Evolutionary conservation across 2,888 invertebrate species (phyloP).

Genomic region (Orthosia gothica): DNA sequence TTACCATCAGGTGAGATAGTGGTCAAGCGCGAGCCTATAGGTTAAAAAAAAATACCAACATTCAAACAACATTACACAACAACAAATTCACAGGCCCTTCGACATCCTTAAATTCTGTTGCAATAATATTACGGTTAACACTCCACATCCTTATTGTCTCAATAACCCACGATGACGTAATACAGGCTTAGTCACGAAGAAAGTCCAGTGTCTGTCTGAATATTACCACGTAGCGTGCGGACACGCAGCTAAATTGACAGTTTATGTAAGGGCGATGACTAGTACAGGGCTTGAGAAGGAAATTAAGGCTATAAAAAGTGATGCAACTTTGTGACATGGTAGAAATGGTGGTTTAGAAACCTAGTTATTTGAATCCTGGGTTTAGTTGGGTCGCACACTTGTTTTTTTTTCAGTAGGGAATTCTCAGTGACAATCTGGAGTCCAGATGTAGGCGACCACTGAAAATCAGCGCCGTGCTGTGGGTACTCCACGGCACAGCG

Average conservation of each 20-base stretch:
- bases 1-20: no score
- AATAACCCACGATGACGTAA: constrained; percentile 49
- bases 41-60: not conserved
- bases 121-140: constrained; percentile 1
- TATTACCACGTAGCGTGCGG: not conserved
- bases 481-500: no score
- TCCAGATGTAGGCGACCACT: no score
- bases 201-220: constrained; percentile 38
- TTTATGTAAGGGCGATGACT: constrained; percentile 48
- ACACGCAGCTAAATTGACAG: constrained; percentile 37
- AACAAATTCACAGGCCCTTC: not conserved
- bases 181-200: constrained; percentile 60
- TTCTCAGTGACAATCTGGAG: no score
- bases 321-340: not conserved
- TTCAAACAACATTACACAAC: constrained; percentile 6
- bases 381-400: no score
- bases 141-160: constrained; percentile 51
- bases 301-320: not conserved
- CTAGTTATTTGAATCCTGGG: not conserved
- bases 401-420: no score
- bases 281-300: not conserved
- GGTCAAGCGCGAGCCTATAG: no score
- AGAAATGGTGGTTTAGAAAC: not conserved
- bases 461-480: no score
- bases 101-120: not conserved